Percentiles rank a stretch among this genome's conserved stretches.
These are phyloP conservation scores for Ormyrus labotus DNA, from an alignment of 2,888 invertebrate species.

Conservation along the genomic window DNA sequence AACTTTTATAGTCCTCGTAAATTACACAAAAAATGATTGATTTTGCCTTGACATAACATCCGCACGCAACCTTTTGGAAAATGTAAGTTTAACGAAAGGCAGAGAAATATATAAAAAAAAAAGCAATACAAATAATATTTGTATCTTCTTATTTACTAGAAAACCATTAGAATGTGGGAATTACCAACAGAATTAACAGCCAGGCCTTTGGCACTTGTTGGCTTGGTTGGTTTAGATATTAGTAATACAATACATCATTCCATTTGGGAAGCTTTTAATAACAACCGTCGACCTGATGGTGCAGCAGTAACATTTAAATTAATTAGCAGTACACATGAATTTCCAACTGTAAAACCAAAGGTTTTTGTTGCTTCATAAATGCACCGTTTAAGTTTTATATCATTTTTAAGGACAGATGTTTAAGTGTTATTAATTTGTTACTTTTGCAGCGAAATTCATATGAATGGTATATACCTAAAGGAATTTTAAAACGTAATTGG, in stretches of 20 bases:
- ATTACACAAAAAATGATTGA: conserved; percentile 32
- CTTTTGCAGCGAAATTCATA: conserved; percentile 85
- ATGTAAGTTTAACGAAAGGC: conserved; percentile 23
- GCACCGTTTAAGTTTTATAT: no score
- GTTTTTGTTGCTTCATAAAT: conserved; percentile 62
- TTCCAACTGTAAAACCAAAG: conserved; percentile 89
- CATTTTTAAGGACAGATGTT: no score
- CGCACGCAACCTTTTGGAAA: not conserved
- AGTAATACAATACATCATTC: conserved; percentile 92
- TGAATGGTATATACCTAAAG: conserved; percentile 96
- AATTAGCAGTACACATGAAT: conserved; percentile 88
- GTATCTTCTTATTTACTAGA: conserved; percentile 5
- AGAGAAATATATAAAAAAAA: not conserved
- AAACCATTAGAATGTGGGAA: conserved; percentile 75
- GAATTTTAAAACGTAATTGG: conserved; percentile 96
- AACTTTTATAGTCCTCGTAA: conserved; percentile 4
- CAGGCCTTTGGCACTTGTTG: conserved; percentile 91
- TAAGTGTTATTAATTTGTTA: not conserved
- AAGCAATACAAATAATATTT: not conserved
- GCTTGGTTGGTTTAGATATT: conserved; percentile 91
- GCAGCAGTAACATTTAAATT: conserved; percentile 90
- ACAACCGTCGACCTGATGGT: conserved; percentile 88
- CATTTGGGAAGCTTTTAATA: conserved; percentile 95
- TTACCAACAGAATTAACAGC: conserved; percentile 90
- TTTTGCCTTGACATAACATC: conserved; percentile 17